phyloP scores from a whole-genome alignment of 2,797 vertebrate species.

The Amblyopsis hoosieri region DNA sequence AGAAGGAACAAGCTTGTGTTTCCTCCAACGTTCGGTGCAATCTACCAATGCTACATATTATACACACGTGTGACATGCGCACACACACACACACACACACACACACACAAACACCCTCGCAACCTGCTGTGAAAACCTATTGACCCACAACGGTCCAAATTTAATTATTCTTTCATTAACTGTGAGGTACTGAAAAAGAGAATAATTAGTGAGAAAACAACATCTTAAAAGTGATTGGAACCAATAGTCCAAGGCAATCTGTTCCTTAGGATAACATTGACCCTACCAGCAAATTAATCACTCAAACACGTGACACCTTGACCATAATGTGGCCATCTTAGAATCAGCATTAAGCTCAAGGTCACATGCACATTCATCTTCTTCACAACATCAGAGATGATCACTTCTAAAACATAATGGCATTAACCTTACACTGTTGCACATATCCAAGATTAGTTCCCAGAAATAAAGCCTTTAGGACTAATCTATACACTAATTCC shows the following conservation, averaged over 20 bases:
- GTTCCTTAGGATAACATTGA: slow-evolving; percentile 5
- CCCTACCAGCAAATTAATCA: too few species aligned
- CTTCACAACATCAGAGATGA: slow-evolving; percentile 62
- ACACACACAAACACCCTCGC: slow-evolving; percentile 14
- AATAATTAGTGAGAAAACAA: too few species aligned
- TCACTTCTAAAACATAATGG: slow-evolving; percentile 43
- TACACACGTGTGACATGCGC: neutral
- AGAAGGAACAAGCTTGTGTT: slow-evolving; percentile 17
- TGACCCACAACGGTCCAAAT: neutral
- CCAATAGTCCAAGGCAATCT: neutral
- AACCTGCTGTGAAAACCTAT: neutral
- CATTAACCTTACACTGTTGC: slow-evolving; percentile 58
- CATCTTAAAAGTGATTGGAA: too few species aligned
- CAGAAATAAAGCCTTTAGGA: slow-evolving; percentile 69
- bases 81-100: slow-evolving; percentile 19
- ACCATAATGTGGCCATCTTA: slow-evolving; percentile 46
- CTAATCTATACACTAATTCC: slow-evolving; percentile 75
- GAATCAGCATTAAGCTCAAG: slow-evolving; percentile 58
- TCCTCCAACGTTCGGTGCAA: neutral
- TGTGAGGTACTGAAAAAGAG: too few species aligned
- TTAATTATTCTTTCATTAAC: too few species aligned
- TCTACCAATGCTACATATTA: neutral
- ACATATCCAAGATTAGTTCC: slow-evolving; percentile 70
- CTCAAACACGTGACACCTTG: slow-evolving; percentile 41
- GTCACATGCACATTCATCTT: slow-evolving; percentile 56